These are phyloP conservation scores for Phthorimaea operculella DNA, from an alignment of 1,140 invertebrate genomes.

Conservation along the genomic window DNA sequence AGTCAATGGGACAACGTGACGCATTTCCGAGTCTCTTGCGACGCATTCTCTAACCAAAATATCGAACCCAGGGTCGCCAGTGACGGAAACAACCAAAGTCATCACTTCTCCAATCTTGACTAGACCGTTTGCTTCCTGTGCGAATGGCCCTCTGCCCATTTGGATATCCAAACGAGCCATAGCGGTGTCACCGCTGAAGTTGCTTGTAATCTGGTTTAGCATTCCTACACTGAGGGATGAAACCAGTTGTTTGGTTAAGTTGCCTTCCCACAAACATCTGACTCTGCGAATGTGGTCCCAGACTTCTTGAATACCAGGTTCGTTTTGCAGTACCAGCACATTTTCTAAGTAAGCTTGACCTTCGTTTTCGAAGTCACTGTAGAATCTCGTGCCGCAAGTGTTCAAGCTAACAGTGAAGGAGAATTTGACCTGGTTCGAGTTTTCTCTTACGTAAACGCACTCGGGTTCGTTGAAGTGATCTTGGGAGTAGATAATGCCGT, in stretches of 20 bases:
- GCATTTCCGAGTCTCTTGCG: conserved; percentile 74
- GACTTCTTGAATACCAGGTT: conserved; percentile 83
- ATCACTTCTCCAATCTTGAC: conserved; percentile 86
- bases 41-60: conserved; percentile 82
- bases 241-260: conserved; percentile 78
- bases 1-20: conserved; percentile 76
- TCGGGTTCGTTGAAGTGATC: conserved; percentile 77
- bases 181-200: conserved; percentile 85
- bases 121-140: conserved; percentile 78
- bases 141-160: conserved; percentile 81
- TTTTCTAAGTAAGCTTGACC: conserved; percentile 85
- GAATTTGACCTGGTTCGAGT: conserved; percentile 76
- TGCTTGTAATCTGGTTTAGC: conserved; percentile 82
- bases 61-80: conserved; percentile 83
- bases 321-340: conserved; percentile 82
- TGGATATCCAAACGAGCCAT: conserved; percentile 84
- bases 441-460: conserved; percentile 79
- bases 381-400: conserved; percentile 83
- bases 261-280: conserved; percentile 85
- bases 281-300: conserved; percentile 84
- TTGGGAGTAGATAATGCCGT: conserved; percentile 86
- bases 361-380: conserved; percentile 79
- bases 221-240: conserved; percentile 82
- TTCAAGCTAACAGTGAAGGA: conserved; percentile 82
- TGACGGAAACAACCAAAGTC: conserved; percentile 84